A percentile compares a stretch with the other conserved stretches of the same genome.
Conservation (phyloP, 2,888 invertebrate genomes). For the Arctia plantaginis region DNA sequence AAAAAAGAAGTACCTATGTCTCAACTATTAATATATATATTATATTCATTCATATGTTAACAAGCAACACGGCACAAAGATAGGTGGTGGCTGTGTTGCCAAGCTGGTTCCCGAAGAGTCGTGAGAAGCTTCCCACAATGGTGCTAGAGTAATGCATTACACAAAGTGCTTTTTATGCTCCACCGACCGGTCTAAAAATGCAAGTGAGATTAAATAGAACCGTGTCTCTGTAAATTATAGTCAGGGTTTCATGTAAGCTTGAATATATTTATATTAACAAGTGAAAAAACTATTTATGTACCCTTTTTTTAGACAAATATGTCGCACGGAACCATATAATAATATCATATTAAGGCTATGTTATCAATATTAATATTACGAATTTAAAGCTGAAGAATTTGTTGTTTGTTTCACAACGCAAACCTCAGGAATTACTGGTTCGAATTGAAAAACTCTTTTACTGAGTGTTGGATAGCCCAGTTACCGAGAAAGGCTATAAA, state of each 20-base stretch:
- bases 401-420: no score
- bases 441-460: no score
- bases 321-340: background rate
- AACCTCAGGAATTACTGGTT: no score
- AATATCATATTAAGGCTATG: background rate
- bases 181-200: constrained; percentile 48
- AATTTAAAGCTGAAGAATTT: no score
- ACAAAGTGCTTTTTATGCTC: constrained; percentile 52
- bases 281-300: background rate
- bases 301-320: background rate
- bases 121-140: constrained; percentile 78
- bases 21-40: no score
- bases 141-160: constrained; percentile 62
- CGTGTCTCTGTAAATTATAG: constrained; percentile 39
- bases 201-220: constrained; percentile 43
- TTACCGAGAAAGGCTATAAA: no score
- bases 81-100: constrained; percentile 38
- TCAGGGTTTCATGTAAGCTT: constrained; percentile 33
- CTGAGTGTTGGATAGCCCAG: no score
- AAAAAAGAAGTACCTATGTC: no score
- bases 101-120: constrained; percentile 50
- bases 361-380: no score
- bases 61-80: constrained; percentile 31
- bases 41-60: constrained; percentile 25
- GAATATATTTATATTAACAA: background rate